These are phyloP conservation scores for Priocnemis perturbator DNA, from an alignment of 2,888 invertebrate species.

Conservation along the genomic window DNA sequence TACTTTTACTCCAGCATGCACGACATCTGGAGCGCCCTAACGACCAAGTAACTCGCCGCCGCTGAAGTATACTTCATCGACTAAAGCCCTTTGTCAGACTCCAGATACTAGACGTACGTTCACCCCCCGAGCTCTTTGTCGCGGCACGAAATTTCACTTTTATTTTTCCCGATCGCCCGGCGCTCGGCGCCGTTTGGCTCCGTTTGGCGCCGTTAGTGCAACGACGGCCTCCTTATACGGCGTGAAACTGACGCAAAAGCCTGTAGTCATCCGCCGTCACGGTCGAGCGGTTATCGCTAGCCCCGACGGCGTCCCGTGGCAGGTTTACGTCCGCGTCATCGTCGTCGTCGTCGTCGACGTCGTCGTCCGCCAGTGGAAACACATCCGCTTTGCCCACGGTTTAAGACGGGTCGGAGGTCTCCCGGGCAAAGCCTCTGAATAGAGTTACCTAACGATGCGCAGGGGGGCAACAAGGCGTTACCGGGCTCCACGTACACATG, in stretches of 20 bases:
- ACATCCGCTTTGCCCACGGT: constrained; percentile 55
- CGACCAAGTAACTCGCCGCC: no score
- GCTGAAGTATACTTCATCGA: no score
- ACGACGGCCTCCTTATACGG: constrained; percentile 50
- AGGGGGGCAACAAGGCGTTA: constrained; percentile 41
- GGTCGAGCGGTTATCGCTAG: constrained; percentile 50
- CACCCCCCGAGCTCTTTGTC: no score
- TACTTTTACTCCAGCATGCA: no score
- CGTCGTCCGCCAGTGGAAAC: constrained; percentile 44
- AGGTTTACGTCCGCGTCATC: constrained; percentile 41
- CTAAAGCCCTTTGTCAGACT: no score
- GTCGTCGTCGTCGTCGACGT: background rate
- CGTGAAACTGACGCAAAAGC: constrained; percentile 55
- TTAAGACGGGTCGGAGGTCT: constrained; percentile 60
- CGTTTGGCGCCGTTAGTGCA: no score
- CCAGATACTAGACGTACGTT: no score
- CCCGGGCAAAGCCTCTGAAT: constrained; percentile 55
- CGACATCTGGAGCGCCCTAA: no score
- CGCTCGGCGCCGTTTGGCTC: no score
- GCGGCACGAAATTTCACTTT: no score
- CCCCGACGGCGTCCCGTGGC: constrained; percentile 44
- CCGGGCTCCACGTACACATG: constrained; percentile 30
- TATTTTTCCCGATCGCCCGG: no score
- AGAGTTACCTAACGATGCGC: constrained; percentile 54
- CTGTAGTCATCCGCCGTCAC: constrained; percentile 52